Evolutionary conservation across 1,140 invertebrate species (phyloP), one percentile per base, ranked within the genome.

Genomic region (Dendrolimus kikuchii): DNA sequence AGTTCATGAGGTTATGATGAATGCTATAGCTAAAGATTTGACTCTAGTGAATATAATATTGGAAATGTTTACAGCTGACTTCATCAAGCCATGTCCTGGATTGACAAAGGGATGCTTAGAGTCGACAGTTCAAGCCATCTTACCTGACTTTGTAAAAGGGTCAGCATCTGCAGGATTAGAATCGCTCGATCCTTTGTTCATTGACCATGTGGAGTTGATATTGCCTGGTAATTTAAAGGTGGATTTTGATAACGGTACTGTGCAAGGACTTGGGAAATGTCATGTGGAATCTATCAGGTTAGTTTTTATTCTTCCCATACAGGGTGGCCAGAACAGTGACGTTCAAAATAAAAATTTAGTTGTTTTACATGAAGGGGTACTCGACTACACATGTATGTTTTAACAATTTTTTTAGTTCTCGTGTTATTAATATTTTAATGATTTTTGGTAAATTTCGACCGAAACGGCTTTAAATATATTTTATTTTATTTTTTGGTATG

Each of bases 191-290:
- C 79, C 79, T 38, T 39, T 75, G 0, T 9, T 9, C 23, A 43
- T 59, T 23, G 66, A 76, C 7, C 6, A 49, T 38, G 40, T 79
- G 1, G 50, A 62, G 5, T 46, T 77, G 5, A 64, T 68, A 0
- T 57, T 80, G 2, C 66, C 74, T 6, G 79, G 77, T 23, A 69
- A 65, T 1, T 64, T 82, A 4, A 78, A 77, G 57, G 46, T 81
- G 6, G 52, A 69, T 38, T 66, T 80, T 7, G 46, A 46, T 6
- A 55, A 82, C 52, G 74, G 71, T 37, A 50, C 55, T 6, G 36
- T 72, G 5, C 75, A 62, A 45, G 79, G 79, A 8, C 44, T 74
- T 5, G 68, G 61, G 46, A 82, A 79, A 50, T 82, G 79, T 41
- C 58, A 63, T 5, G 62, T 82, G 0, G 72, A 82, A 46, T 63